Conservation (phyloP, 2,113 vertebrate genomes). For the Sorex araneus region DNA sequence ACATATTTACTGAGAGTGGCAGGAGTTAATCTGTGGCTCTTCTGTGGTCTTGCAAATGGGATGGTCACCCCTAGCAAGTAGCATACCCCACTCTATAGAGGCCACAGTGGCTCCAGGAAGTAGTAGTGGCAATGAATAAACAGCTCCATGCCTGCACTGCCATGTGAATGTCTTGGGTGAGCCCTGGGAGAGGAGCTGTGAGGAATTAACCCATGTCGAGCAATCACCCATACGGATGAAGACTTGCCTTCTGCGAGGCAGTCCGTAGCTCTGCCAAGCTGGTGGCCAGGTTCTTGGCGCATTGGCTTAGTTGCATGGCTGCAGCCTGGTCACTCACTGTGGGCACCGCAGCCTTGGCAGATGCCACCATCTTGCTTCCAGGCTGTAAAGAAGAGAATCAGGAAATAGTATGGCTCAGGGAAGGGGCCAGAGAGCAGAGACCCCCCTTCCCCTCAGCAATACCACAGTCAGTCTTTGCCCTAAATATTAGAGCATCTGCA, state of each 20-base stretch:
- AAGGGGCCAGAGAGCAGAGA: not conserved
- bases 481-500: too few species aligned
- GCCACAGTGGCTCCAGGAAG: not conserved
- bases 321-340: conserved; percentile 98
- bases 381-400: conserved; percentile 89
- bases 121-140: not conserved
- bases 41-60: not conserved
- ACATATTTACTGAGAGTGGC: not conserved
- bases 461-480: too few species aligned
- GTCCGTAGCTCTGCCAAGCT: conserved; percentile 97
- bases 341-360: conserved; percentile 97
- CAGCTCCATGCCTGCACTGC: not conserved
- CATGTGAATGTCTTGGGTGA: rapidly evolving
- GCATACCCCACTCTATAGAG: not conserved
- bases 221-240: too few species aligned
- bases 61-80: not conserved
- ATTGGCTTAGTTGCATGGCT: conserved; percentile 98
- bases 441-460: too few species aligned
- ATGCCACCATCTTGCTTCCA: conserved; percentile 98
- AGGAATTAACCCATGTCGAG: not conserved
- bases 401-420: not conserved
- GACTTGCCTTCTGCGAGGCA: conserved; percentile 95
- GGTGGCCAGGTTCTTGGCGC: conserved; percentile 98
- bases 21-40: not conserved
- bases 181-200: not conserved